Percentiles rank a stretch among this genome's conserved stretches.
Evolutionary conservation across 2,888 invertebrate genomes (phyloP).

Genomic region (Oasisia sp.): DNA sequence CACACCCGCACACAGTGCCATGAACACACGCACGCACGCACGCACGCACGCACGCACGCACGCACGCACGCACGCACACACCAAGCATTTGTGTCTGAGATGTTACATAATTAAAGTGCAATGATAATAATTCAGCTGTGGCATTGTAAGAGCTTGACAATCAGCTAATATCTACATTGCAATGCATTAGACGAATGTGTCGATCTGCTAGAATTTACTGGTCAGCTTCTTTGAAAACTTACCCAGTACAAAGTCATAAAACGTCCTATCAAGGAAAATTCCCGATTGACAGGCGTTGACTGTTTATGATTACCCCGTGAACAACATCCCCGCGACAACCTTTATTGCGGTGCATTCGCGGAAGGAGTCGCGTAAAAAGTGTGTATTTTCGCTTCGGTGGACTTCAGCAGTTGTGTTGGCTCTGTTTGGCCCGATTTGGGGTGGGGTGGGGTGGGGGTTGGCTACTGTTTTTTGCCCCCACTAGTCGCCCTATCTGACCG

Average conservation of each 20-base stretch:
- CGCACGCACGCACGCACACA: too few species aligned
- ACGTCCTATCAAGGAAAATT: not conserved
- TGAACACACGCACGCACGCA: too few species aligned
- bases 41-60: too few species aligned
- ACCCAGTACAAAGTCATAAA: conserved; percentile 4
- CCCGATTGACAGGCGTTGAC: not conserved
- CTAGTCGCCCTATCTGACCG: conserved; percentile 1
- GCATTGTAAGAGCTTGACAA: not conserved
- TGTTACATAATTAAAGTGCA: not conserved
- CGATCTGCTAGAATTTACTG: not conserved
- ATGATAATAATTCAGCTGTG: not conserved
- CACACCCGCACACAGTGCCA: too few species aligned
- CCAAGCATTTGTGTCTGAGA: not conserved
- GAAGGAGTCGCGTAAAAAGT: not conserved
- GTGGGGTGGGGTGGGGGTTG: not conserved
- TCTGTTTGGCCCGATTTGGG: not conserved
- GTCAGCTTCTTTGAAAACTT: not conserved
- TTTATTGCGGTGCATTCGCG: not conserved
- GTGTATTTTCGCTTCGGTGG: not conserved
- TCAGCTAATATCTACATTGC: not conserved
- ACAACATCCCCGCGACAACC: not conserved
- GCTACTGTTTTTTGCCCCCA: not conserved
- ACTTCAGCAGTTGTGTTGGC: not conserved
- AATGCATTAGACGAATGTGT: not conserved
- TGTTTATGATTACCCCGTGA: not conserved